Evolutionary conservation across 2,113 vertebrate species (phyloP), one percentile per base, ranked within the genome.

Genomic region (Calidris pugnax): DNA sequence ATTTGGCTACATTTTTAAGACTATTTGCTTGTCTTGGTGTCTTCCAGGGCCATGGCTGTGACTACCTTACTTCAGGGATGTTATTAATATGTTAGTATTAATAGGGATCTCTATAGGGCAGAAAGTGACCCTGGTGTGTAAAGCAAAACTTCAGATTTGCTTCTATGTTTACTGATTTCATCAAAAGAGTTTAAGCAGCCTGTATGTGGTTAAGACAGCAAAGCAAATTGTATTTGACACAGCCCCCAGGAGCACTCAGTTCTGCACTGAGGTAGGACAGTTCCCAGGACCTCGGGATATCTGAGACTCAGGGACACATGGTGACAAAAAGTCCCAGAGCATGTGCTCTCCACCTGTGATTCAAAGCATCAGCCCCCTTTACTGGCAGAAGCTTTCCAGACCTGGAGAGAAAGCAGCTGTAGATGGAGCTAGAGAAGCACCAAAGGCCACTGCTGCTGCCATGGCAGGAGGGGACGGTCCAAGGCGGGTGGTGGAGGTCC

Each of bases 361-460:
- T 26, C 79, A 21, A 8, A 74, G 90, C 59, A 12, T 23, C 59
- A 30, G 22, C 47, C 26, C 41, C 43, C 35, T 35, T 35, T 7
- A 32, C 5, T 59, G 14, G 13, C 32, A 39, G 51, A 3, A 68
- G 16, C 93, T 59, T 18, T 21, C 81, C 66, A n/a, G 21, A 18
- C 23, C 78, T 27, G 3, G 13, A 66, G 77, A 43, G 80, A 12
- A 78, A 57, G 89, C 43, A 79, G 94, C 97, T 96, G 96, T 96
- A 97, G 97, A 74, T 97, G 97, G 97, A 97, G 97, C 97, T 66
- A 93, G 92, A 95, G 97, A 53, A 91, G 67, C 97, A 47, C 89
- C 4, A 45, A 88, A 57, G 41, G 1, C 4, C 22, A 0, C 82
- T 1, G 50, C 53, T 57, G 8, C 48, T 27, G 24, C 0, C 67